Conservation (phyloP, 2,113 vertebrate genomes). For the Gadus macrocephalus region DNA sequence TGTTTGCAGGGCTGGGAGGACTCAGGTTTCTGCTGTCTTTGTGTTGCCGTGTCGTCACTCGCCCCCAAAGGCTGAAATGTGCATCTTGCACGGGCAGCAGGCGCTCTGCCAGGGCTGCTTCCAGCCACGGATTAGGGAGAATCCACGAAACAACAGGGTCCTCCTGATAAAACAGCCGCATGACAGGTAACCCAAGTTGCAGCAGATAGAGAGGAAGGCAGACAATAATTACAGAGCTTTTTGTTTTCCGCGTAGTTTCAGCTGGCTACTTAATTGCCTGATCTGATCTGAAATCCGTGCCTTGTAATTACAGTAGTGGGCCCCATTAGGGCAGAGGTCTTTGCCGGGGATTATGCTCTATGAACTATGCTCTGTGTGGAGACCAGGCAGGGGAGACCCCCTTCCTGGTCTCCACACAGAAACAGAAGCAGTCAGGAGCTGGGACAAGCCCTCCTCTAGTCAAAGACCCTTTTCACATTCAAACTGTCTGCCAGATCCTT, state of each 20-base stretch:
- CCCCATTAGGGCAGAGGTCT: constrained; percentile 79
- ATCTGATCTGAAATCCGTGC: constrained; percentile 80
- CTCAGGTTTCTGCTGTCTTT: constrained; percentile 83
- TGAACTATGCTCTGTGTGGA: constrained; percentile 58
- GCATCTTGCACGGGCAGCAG: constrained; percentile 70
- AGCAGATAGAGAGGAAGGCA: constrained; percentile 65
- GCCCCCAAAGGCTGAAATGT: constrained; percentile 72
- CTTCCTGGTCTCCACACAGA: constrained; percentile 41
- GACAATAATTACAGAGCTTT: constrained; percentile 82
- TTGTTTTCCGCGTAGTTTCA: constrained; percentile 80
- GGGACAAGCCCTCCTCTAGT: constrained; percentile 46
- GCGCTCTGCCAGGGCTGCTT: constrained; percentile 71
- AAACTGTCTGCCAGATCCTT: constrained; percentile 45
- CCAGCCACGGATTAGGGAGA: constrained; percentile 74
- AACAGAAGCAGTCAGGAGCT: constrained; percentile 48
- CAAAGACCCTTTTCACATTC: constrained; percentile 48
- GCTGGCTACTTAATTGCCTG: constrained; percentile 80
- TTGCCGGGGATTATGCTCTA: constrained; percentile 70
- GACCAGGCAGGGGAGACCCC: constrained; percentile 11
- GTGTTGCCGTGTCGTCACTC: constrained; percentile 76
- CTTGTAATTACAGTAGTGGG: constrained; percentile 83
- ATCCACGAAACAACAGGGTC: constrained; percentile 72
- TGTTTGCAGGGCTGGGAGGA: constrained; percentile 67
- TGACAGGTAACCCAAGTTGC: constrained; percentile 78
- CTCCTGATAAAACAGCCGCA: constrained; percentile 72